A percentile compares a stretch with the other conserved stretches of the same genome.
These are phyloP conservation scores for Pocillopora grandis DNA, from an alignment of 92 coral and sea anemone genomes.

Conservation along the genomic window DNA sequence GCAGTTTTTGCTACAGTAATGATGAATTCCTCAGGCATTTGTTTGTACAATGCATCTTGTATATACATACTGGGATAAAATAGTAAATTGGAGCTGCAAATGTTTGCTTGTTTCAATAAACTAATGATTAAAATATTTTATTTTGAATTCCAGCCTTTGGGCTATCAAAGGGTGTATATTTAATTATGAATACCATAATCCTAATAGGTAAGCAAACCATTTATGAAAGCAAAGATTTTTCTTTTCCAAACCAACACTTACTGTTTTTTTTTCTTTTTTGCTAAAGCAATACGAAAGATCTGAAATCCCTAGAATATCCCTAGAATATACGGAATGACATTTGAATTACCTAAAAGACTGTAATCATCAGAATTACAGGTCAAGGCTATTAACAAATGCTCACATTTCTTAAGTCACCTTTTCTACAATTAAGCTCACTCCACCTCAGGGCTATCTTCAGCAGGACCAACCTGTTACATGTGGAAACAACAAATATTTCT, in stretches of 20 bases:
- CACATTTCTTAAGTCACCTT: too few relatives aligned
- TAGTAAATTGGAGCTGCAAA: not conserved
- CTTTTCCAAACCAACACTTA: not conserved
- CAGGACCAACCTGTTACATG: too few relatives aligned
- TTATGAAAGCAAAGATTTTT: not conserved
- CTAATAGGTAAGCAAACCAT: not conserved
- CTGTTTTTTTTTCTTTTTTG: too few relatives aligned
- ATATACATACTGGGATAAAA: not conserved
- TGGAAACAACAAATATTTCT: too few relatives aligned
- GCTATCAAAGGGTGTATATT: not conserved
- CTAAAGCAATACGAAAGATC: not conserved
- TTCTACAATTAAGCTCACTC: too few relatives aligned
- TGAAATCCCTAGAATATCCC: not conserved
- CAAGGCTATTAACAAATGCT: too few relatives aligned
- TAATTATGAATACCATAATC: not conserved
- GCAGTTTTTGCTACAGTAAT: not conserved
- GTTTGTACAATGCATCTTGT: not conserved
- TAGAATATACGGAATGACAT: too few relatives aligned
- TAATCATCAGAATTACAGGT: too few relatives aligned
- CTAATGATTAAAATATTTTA: too few relatives aligned
- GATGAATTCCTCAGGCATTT: not conserved
- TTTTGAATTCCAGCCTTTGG: not conserved
- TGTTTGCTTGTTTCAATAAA: not conserved
- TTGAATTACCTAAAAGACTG: too few relatives aligned
- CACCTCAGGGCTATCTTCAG: too few relatives aligned